phyloP scores from a whole-genome alignment of 2,888 invertebrate genomes.

The Chymomyza amoena region DNA sequence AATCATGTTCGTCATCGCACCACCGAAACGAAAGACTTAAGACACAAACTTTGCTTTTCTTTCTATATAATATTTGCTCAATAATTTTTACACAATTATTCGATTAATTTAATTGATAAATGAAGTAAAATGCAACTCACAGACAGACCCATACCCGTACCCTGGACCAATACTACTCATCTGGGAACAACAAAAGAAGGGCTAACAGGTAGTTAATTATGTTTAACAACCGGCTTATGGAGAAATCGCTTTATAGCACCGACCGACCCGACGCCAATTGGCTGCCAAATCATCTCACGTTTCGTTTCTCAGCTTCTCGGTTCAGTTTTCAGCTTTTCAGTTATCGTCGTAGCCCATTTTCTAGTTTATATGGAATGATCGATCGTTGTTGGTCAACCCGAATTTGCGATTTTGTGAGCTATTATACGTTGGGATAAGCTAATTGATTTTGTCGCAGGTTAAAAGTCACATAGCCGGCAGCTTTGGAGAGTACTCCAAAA shows the following conservation, averaged over 20 bases:
- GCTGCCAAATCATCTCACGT: neutral
- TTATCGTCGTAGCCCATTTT: neutral
- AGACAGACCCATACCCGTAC: neutral
- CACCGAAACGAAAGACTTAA: constrained; percentile 33
- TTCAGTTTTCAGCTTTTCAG: neutral
- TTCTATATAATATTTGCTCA: constrained; percentile 25
- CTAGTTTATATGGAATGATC: constrained; percentile 17
- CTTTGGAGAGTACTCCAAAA: constrained; percentile 16
- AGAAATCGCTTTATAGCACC: constrained; percentile 18
- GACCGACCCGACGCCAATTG: neutral
- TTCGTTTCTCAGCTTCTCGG: neutral
- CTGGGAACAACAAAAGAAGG: neutral
- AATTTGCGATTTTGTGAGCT: constrained; percentile 10
- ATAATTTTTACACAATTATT: constrained; percentile 55
- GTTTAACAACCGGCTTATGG: neutral
- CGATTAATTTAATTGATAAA: constrained; percentile 62
- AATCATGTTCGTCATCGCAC: constrained; percentile 4
- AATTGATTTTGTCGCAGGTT: constrained; percentile 68
- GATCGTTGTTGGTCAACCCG: constrained; percentile 23
- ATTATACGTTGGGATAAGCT: constrained; percentile 37
- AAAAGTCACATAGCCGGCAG: constrained; percentile 59
- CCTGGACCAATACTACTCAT: neutral
- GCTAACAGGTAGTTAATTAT: neutral
- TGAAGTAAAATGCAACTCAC: constrained; percentile 32
- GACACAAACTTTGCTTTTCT: constrained; percentile 32